phyloP scores from a whole-genome alignment of 2,113 vertebrate genomes.

The Pontoporia blainvillei region DNA sequence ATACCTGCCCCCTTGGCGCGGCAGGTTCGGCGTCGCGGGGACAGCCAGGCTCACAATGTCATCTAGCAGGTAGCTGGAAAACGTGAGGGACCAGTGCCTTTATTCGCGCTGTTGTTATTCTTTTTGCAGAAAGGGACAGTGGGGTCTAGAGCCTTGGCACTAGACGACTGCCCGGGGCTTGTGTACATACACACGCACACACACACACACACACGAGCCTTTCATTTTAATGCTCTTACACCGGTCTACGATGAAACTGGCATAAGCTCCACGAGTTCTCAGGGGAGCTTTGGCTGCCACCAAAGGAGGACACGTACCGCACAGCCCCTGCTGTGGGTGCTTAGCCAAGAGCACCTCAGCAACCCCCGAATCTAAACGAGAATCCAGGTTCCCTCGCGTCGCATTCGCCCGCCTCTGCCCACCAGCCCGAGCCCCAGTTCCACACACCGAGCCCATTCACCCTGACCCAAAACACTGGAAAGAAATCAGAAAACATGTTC shows the following conservation, averaged over 20 bases:
- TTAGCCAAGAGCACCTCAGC: neutral
- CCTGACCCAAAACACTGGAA: neutral
- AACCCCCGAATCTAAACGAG: neutral
- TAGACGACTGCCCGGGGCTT: neutral
- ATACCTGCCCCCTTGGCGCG: neutral
- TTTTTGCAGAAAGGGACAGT: slow-evolving; percentile 24
- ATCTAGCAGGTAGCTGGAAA: slow-evolving; percentile 40
- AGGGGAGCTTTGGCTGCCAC: neutral
- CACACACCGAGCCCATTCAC: neutral
- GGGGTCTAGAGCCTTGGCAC: slow-evolving; percentile 36
- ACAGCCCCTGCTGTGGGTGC: neutral
- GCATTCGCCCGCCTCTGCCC: neutral
- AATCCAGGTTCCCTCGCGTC: neutral
- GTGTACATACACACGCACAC: neutral
- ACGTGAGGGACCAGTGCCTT: neutral
- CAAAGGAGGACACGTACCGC: neutral
- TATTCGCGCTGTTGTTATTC: neutral
- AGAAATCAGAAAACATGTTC: slow-evolving; percentile 12
- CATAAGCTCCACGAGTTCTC: slow-evolving; percentile 7
- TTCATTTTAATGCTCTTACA: slow-evolving; percentile 51
- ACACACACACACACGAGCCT: neutral
- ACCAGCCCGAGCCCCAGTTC: neutral
- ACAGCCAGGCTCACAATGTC: slow-evolving; percentile 4
- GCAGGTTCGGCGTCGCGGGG: neutral
- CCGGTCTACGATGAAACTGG: neutral